Evolutionary conservation across 1,140 invertebrate genomes (phyloP).

Genomic region (Aphelenchoides avenae): DNA sequence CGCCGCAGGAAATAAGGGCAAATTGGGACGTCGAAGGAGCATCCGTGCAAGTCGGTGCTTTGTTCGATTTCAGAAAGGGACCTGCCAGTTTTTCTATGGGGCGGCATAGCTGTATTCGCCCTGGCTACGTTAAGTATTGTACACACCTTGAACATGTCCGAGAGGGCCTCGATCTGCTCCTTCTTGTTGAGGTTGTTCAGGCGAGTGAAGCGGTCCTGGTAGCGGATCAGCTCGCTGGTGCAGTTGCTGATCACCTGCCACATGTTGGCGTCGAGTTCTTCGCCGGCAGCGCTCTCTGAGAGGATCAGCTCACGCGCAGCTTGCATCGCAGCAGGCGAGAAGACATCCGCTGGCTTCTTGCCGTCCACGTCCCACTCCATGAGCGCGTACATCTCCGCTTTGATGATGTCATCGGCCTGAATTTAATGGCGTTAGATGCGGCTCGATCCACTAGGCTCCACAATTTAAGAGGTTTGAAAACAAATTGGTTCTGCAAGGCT

Average conservation of each 20-base stretch:
- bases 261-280: slow-evolving; percentile 39
- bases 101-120: no score
- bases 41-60: no score
- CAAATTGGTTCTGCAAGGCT: no score
- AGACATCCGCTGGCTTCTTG: slow-evolving; percentile 34
- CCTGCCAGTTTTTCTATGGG: no score
- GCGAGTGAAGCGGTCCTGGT: slow-evolving; percentile 40
- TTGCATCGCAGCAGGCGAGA: slow-evolving; percentile 31
- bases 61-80: no score
- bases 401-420: slow-evolving; percentile 90
- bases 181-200: slow-evolving; percentile 24
- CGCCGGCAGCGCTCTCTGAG: slow-evolving; percentile 9
- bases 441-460: no score
- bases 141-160: slow-evolving; percentile 38
- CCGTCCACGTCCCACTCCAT: slow-evolving; percentile 51
- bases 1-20: no score
- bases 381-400: slow-evolving; percentile 76
- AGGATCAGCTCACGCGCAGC: slow-evolving; percentile 39
- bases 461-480: no score
- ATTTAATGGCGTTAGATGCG: no score
- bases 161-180: slow-evolving; percentile 40
- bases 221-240: slow-evolving; percentile 43
- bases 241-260: slow-evolving; percentile 51
- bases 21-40: no score
- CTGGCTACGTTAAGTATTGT: neutral